A percentile compares a stretch with the other conserved stretches of the same genome.
Evolutionary conservation across 2,888 invertebrate species (phyloP).

Genomic region (Dorcus hopei): DNA sequence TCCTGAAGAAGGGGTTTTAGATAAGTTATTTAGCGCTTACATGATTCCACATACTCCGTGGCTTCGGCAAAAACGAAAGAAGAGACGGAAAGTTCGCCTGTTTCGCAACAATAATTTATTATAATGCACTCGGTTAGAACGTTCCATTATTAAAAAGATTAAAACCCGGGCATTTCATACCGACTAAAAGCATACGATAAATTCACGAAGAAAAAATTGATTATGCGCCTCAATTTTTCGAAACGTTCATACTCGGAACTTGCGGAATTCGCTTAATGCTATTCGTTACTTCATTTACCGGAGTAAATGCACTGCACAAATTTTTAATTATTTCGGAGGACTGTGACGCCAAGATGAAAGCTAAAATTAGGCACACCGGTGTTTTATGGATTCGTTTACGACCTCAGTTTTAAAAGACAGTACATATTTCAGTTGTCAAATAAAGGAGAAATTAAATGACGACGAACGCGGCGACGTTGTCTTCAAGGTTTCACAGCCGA

Average conservation of each 20-base stretch:
- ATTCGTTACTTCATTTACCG: too few species aligned
- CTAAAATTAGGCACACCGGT: slow-evolving; percentile 9
- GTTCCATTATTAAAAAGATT: too few species aligned
- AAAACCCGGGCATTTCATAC: too few species aligned
- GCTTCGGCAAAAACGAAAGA: neutral
- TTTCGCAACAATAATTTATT: neutral
- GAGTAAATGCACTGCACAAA: too few species aligned
- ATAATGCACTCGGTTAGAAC: too few species aligned
- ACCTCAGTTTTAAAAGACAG: slow-evolving; percentile 14
- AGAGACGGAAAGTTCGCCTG: neutral
- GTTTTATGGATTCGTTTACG: slow-evolving; percentile 11
- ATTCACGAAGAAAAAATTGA: too few species aligned
- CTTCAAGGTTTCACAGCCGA: slow-evolving; percentile 6
- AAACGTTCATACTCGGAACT: too few species aligned
- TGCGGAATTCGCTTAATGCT: too few species aligned
- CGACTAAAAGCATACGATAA: too few species aligned
- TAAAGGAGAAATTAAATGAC: slow-evolving; percentile 5
- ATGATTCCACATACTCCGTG: neutral
- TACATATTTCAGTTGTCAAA: slow-evolving; percentile 17
- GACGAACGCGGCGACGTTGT: neutral
- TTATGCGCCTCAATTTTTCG: too few species aligned
- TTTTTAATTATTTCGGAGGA: neutral
- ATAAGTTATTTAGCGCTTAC: neutral
- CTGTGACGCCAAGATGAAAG: slow-evolving; percentile 4
- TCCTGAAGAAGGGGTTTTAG: neutral